Evolutionary conservation across 2,888 invertebrate genomes (phyloP).

Genomic region (Andrena haemorrhoa): DNA sequence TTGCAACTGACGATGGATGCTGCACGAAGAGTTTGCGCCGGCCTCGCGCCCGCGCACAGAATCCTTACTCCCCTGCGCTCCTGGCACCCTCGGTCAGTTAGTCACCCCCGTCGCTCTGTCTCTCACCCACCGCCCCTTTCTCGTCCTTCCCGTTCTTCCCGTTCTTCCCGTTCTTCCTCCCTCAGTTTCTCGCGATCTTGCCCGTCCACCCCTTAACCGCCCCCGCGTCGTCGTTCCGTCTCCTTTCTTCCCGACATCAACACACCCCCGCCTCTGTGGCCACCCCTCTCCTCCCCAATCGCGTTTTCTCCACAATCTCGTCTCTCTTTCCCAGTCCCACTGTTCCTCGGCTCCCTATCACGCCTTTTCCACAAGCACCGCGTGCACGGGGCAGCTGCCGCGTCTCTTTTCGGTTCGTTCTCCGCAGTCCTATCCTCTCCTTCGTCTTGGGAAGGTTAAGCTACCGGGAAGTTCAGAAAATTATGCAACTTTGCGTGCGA

Average conservation of each 20-base stretch:
- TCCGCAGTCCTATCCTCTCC: conserved; percentile 7
- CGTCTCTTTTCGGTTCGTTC: conserved; percentile 57
- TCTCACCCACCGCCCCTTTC: conserved; percentile 30
- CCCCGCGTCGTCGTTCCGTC: conserved; percentile 24
- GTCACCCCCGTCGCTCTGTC: conserved; percentile 58
- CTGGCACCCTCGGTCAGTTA: conserved; percentile 71
- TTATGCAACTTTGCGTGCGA: no score
- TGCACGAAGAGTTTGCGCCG: conserved; percentile 83
- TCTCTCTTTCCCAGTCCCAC: conserved; percentile 41
- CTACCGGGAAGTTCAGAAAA: no score
- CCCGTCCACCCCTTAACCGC: conserved; percentile 5
- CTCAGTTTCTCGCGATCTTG: conserved; percentile 24
- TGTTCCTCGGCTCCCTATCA: conserved; percentile 64
- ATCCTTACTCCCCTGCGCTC: conserved; percentile 74
- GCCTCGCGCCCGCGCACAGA: conserved; percentile 82
- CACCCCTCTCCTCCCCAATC: neutral
- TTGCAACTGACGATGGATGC: conserved; percentile 84
- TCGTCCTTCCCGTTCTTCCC: conserved; percentile 35
- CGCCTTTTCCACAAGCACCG: conserved; percentile 61
- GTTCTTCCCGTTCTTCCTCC: no score
- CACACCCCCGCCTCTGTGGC: conserved; percentile 27
- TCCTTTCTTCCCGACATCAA: conserved; percentile 36
- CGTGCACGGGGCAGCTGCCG: conserved; percentile 22
- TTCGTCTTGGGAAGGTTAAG: neutral
- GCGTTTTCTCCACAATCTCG: conserved; percentile 12